phyloP scores from a whole-genome alignment of 2,888 invertebrate genomes.

The Sussaba pulchella region DNA sequence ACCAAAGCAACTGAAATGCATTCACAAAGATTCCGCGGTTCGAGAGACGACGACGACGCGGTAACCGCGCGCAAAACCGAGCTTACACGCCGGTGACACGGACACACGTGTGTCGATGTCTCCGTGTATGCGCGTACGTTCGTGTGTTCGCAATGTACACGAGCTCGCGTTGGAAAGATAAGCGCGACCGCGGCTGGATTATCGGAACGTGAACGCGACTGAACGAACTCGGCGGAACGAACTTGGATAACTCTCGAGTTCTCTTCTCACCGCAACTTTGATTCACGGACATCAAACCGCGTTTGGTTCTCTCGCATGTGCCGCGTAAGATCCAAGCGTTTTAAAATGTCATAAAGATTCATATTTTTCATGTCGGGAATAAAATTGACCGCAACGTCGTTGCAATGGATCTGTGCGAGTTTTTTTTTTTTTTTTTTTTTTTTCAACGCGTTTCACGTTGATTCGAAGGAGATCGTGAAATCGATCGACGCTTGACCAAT shows the following conservation, averaged over 20 bases:
- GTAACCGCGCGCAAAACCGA: slow-evolving; percentile 37
- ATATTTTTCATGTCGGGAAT: slow-evolving; percentile 4
- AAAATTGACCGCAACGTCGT: slow-evolving; percentile 18
- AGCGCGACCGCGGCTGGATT: slow-evolving; percentile 18
- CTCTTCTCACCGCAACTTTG: slow-evolving; percentile 57
- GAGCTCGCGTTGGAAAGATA: not conserved
- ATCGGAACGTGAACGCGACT: slow-evolving; percentile 19
- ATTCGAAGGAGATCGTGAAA: slow-evolving; percentile 45
- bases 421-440: slow-evolving; percentile 8
- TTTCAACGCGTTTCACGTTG: slow-evolving; percentile 30
- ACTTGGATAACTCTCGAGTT: slow-evolving; percentile 35
- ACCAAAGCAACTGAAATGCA: slow-evolving; percentile 42
- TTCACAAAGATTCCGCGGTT: slow-evolving; percentile 44
- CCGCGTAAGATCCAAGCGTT: too few relatives aligned
- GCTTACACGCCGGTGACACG: slow-evolving; percentile 14
- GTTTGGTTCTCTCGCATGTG: not conserved
- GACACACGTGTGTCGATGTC: not conserved
- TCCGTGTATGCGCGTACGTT: too few relatives aligned
- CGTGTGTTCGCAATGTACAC: not conserved
- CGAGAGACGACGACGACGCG: slow-evolving; percentile 16
- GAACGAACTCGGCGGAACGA: not conserved
- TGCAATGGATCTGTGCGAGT: not conserved
- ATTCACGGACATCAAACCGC: slow-evolving; percentile 31
- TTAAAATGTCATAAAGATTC: slow-evolving; percentile 37
- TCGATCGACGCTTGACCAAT: not conserved